Evolutionary conservation across 1,140 invertebrate species (phyloP).

Genomic region (Procambarus clarkii): DNA sequence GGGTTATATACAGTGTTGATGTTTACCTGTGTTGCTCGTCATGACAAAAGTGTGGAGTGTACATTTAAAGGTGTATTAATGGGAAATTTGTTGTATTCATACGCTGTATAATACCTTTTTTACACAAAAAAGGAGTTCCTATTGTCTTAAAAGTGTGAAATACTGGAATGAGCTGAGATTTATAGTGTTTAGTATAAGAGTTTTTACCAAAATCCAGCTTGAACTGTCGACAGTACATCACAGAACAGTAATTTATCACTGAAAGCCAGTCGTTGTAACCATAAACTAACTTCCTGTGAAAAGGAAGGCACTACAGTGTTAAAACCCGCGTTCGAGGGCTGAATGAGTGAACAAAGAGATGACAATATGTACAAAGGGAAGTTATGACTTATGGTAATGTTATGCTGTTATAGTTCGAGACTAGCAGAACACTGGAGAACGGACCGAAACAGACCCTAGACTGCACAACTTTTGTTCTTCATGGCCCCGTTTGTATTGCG

Average conservation of each 20-base stretch:
- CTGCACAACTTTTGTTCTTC: not conserved
- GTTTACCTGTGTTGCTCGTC: constrained; percentile 57
- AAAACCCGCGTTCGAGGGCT: not conserved
- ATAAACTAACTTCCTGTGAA: not conserved
- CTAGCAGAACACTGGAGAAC: not conserved
- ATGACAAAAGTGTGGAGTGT: constrained; percentile 33
- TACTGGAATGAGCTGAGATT: not conserved
- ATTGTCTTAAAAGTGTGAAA: constrained; percentile 33
- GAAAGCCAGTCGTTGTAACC: not conserved
- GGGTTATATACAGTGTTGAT: constrained; percentile 28
- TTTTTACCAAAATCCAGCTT: not conserved
- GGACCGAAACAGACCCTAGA: not conserved
- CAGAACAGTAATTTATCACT: not conserved
- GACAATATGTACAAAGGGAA: not conserved
- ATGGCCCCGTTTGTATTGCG: not conserved
- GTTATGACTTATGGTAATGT: not conserved
- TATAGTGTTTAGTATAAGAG: constrained; percentile 5
- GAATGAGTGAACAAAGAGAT: not conserved
- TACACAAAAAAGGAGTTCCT: constrained; percentile 40
- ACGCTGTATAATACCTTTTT: constrained; percentile 17
- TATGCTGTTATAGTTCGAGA: not conserved
- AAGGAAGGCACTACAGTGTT: not conserved
- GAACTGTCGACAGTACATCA: not conserved
- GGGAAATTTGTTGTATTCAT: constrained; percentile 38
- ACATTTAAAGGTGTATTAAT: constrained; percentile 32